Base-by-base conservation (phyloP, 2,888 invertebrate genomes). In the Hypsopygia costalis region DNA sequence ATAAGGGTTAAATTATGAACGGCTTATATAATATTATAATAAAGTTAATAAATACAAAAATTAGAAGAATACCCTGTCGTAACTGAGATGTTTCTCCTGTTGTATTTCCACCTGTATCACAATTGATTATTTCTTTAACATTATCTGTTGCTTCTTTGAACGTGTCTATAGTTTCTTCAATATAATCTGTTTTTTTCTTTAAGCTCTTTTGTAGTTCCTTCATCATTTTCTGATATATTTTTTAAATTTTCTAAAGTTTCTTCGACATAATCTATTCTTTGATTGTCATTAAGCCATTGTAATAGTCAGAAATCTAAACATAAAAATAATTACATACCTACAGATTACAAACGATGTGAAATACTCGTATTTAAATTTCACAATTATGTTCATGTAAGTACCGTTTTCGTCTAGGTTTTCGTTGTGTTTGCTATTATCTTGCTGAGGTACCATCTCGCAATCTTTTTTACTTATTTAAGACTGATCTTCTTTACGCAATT, bases 271-370 rank as follows among this genome's bases (percentile, higher is more conserved):
- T 33, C 39, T 34, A 29, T 29, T 29, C 20, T 39, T 39, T 39
- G 25, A 16, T 33, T 27, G 16, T 39, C 39, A 39, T 16, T 39
- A 39, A 39, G 39, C 33, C 33, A 39, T 39, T 39, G 34, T 39
- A 34, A 39, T 27, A 39, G 33, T 16, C 20, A 33, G 20, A 12
- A 12, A 34, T 39, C 39, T 39, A 39, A 39, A 39, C 33, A 39
- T 33, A 39, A 34, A 39, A 21, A 39, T 29, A 39, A 9, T 25
- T 12, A 33, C 10, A 39, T 16, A 27, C 27, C 25, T 32, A 33
- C 27, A 28, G 11, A 39, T 16, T 11, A 29, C 29, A 16, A 16
- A 16, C 16, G 16, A 16, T 16, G 16, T 16, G 16, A 16, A 16
- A 16, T 16, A 10, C 21, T 27, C 21, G 30, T 11, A 28, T 31